These are phyloP conservation scores for Pristionchus maxplancki DNA, from an alignment of 2,888 invertebrate species.

Conservation along the genomic window DNA sequence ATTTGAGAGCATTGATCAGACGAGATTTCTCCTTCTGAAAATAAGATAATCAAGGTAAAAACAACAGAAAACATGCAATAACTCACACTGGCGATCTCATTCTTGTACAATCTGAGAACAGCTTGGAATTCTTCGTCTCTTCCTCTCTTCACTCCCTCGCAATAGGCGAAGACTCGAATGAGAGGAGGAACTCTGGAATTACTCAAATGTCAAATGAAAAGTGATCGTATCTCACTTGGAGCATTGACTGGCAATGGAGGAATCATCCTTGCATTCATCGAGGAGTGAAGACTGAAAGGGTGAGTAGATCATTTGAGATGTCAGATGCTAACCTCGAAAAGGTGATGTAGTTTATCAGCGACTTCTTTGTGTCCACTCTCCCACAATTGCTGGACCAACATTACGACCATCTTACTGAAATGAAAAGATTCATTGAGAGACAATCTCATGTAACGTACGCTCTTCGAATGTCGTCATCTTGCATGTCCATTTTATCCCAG, in stretches of 20 bases:
- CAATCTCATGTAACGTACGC: background rate
- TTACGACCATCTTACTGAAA: constrained; percentile 48
- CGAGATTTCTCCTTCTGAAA: constrained; percentile 42
- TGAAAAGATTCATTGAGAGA: background rate
- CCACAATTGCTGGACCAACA: constrained; percentile 55
- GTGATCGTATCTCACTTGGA: constrained; percentile 53
- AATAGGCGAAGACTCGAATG: constrained; percentile 61
- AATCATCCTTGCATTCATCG: constrained; percentile 51
- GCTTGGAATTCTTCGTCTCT: constrained; percentile 54
- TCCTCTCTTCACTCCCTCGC: constrained; percentile 63
- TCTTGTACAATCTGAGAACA: constrained; percentile 14
- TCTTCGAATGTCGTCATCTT: background rate
- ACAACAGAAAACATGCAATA: background rate
- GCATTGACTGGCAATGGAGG: constrained; percentile 59
- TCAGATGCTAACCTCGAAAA: background rate
- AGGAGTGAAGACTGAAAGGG: constrained; percentile 54
- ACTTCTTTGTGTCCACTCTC: constrained; percentile 54
- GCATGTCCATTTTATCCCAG: constrained; percentile 6
- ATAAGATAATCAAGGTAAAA: background rate
- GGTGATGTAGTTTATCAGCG: constrained; percentile 10
- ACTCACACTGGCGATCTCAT: constrained; percentile 33
- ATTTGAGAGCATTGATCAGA: constrained; percentile 8
- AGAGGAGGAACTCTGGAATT: constrained; percentile 61
- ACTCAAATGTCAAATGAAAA: background rate
- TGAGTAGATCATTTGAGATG: background rate